phyloP scores from a whole-genome alignment of 2,797 vertebrate species.

The Toxotes lorentzi region DNA sequence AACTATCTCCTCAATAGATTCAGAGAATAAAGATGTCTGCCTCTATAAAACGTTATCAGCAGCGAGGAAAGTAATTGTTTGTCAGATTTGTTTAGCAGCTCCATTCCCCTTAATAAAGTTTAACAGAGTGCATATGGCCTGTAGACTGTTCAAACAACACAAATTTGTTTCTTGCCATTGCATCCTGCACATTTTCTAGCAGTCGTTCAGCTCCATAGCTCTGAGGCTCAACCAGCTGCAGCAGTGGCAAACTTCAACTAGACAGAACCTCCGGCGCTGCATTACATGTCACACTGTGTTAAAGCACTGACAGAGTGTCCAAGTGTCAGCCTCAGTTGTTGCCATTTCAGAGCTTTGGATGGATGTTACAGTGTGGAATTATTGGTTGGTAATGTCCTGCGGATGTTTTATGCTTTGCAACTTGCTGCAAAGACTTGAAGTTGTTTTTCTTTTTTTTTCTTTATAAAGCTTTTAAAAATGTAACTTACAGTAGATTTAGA shows the following conservation, averaged over 20 bases:
- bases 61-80: slow-evolving; percentile 14
- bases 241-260: slow-evolving; percentile 5
- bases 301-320: slow-evolving; percentile 26
- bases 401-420: slow-evolving; percentile 19
- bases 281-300: slow-evolving; percentile 41
- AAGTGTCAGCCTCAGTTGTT: slow-evolving; percentile 36
- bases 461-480: slow-evolving; percentile 22
- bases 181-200: slow-evolving; percentile 16
- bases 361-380: slow-evolving; percentile 24
- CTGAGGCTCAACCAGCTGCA: slow-evolving; percentile 4
- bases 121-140: slow-evolving; percentile 27
- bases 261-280: slow-evolving; percentile 3
- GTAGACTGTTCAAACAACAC: slow-evolving; percentile 29
- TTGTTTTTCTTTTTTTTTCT: neutral
- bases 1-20: neutral
- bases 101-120: slow-evolving; percentile 30
- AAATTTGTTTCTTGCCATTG: slow-evolving; percentile 32
- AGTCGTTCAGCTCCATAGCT: neutral
- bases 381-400: slow-evolving; percentile 17
- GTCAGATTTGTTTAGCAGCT: slow-evolving; percentile 32
- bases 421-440: slow-evolving; percentile 6
- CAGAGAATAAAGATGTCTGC: neutral
- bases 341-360: slow-evolving; percentile 23
- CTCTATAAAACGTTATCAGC: slow-evolving; percentile 13
- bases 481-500: slow-evolving; percentile 16